These are phyloP conservation scores for Nixonia krombeini DNA, from an alignment of 1,140 invertebrate genomes.

Conservation along the genomic window DNA sequence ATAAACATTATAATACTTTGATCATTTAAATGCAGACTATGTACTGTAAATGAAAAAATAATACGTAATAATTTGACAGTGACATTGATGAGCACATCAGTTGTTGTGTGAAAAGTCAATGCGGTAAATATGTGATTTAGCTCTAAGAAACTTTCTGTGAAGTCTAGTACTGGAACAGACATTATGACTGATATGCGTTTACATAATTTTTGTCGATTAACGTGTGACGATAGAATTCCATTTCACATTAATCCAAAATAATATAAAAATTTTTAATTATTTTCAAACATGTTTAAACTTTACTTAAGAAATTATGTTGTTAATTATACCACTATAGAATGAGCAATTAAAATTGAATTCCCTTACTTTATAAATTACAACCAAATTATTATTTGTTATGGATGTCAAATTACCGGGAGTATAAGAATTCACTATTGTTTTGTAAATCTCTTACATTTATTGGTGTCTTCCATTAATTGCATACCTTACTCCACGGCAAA, in stretches of 20 bases:
- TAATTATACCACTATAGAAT: too few relatives aligned
- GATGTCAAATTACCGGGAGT: too few relatives aligned
- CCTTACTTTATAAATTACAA: too few relatives aligned
- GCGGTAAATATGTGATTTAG: slow-evolving; percentile 19
- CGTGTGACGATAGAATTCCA: slow-evolving; percentile 28
- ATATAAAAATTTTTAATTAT: slow-evolving; percentile 14
- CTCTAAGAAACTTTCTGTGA: slow-evolving; percentile 26
- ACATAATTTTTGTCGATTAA: slow-evolving; percentile 21
- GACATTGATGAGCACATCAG: slow-evolving; percentile 34
- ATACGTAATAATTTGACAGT: slow-evolving; percentile 31
- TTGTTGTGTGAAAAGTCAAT: slow-evolving; percentile 28
- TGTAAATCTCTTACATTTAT: too few relatives aligned
- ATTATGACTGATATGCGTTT: slow-evolving; percentile 31
- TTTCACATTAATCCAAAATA: slow-evolving; percentile 27
- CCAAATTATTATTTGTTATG: too few relatives aligned
- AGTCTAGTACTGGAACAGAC: slow-evolving; percentile 3
- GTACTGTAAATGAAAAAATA: slow-evolving; percentile 25
- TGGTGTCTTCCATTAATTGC: too few relatives aligned
- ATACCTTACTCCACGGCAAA: too few relatives aligned
- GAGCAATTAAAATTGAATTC: too few relatives aligned
- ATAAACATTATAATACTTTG: neutral
- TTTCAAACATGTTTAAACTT: too few relatives aligned
- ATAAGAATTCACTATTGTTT: too few relatives aligned
- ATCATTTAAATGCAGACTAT: too few relatives aligned
- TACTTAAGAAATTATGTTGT: too few relatives aligned